phyloP scores from a whole-genome alignment of 2,797 vertebrate species.

The Cryptoprocta ferox region DNA sequence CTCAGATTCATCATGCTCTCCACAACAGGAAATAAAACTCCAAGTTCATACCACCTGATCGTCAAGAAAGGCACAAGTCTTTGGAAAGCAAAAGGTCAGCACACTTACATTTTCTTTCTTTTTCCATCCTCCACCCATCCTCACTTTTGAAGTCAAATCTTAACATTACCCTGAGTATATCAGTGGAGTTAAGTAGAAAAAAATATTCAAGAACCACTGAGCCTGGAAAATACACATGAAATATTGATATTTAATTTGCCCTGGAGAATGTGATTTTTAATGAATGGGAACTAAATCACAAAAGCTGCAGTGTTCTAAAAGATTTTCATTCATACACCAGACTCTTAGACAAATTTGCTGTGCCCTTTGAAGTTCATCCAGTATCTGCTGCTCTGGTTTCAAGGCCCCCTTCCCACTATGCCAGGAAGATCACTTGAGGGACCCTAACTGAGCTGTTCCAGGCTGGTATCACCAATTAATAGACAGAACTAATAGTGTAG shows the following conservation, averaged over 20 bases:
- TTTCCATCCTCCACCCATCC: not conserved
- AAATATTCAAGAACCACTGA: conserved; percentile 57
- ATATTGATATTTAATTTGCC: conserved; percentile 59
- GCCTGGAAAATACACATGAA: conserved; percentile 57
- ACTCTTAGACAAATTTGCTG: not conserved
- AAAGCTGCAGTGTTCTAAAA: conserved; percentile 5
- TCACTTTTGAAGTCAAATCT: not conserved
- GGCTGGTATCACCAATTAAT: not conserved
- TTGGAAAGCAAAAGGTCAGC: not conserved
- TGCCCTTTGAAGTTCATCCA: not conserved
- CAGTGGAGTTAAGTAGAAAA: conserved; percentile 33
- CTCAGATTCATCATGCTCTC: not conserved
- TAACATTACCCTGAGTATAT: not conserved
- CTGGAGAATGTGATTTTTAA: conserved; percentile 54
- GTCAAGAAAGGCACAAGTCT: not conserved
- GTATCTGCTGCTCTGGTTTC: not conserved
- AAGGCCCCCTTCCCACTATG: not conserved
- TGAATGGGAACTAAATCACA: conserved; percentile 62
- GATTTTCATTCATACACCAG: not conserved
- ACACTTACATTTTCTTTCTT: not conserved
- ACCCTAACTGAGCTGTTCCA: not conserved
- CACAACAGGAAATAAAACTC: not conserved
- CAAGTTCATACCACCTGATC: not conserved
- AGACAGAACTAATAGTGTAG: not conserved
- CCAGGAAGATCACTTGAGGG: not conserved